Conservation (phyloP, 2,113 vertebrate species). For the Callithrix jacchus region DNA sequence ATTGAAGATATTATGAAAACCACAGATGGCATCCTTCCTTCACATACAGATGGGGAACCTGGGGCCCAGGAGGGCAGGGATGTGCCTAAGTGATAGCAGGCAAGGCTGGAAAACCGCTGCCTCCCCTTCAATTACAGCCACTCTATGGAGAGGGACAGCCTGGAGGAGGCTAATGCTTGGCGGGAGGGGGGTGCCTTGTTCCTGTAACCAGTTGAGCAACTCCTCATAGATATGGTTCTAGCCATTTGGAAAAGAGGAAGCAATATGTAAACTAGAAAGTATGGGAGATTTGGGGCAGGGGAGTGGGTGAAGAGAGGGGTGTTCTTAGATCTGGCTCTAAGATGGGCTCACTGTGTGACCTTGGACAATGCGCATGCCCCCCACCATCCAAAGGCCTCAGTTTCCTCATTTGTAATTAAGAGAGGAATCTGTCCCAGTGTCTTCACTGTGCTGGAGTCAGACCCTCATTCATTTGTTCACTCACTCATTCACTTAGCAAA, state of each 20-base stretch:
- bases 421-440: background rate
- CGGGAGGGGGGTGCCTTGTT: background rate
- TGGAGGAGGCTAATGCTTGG: background rate
- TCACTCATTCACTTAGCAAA: background rate
- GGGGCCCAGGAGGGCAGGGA: background rate
- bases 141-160: background rate
- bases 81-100: background rate
- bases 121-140: background rate
- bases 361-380: background rate
- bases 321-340: background rate
- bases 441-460: background rate
- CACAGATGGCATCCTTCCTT: slow-evolving; percentile 20
- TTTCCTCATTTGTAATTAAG: background rate
- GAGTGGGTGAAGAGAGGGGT: background rate
- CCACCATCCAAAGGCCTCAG: background rate
- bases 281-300: background rate
- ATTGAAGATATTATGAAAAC: slow-evolving; percentile 42
- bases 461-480: background rate
- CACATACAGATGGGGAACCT: background rate
- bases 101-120: background rate
- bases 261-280: background rate
- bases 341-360: background rate
- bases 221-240: background rate
- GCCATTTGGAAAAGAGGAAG: background rate
- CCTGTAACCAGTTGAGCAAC: background rate